These are phyloP conservation scores for Ichneumoninae sp. DNA, from an alignment of 2,888 invertebrate genomes.

Conservation along the genomic window DNA sequence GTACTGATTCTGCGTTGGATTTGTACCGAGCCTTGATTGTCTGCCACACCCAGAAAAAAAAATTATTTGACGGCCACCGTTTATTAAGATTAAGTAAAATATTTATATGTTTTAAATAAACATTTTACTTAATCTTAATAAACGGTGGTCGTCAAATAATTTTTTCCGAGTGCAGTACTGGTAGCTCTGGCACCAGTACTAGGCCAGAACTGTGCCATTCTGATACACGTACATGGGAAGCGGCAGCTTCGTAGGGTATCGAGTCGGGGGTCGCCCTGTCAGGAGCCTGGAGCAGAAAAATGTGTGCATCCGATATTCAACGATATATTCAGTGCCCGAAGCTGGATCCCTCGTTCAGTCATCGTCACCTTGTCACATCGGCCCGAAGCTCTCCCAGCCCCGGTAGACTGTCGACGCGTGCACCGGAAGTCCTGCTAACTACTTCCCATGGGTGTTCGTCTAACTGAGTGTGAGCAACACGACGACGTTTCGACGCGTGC, in stretches of 20 bases:
- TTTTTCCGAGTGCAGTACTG: no score
- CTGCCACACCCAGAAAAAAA: no score
- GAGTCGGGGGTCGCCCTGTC: not conserved
- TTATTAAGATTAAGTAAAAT: no score
- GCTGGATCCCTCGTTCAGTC: not conserved
- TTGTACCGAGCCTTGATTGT: no score
- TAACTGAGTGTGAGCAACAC: slow-evolving; percentile 40
- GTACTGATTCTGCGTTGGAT: no score
- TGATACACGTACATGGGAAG: no score
- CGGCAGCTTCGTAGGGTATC: not conserved
- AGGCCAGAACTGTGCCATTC: no score
- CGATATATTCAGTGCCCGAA: not conserved
- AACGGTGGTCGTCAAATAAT: no score
- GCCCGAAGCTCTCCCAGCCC: not conserved
- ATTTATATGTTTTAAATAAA: no score
- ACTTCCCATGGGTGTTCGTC: slow-evolving; percentile 38
- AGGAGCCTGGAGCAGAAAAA: not conserved
- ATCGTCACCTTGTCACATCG: not conserved
- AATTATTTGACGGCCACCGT: no score
- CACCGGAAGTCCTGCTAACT: slow-evolving; percentile 28
- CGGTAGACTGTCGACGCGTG: not conserved
- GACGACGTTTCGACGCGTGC: slow-evolving; percentile 43
- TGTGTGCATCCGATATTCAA: not conserved
- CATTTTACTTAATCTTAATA: no score
- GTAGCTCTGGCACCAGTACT: no score